Evolutionary conservation across 1,140 invertebrate genomes (phyloP).

Genomic region (Musca domestica): DNA sequence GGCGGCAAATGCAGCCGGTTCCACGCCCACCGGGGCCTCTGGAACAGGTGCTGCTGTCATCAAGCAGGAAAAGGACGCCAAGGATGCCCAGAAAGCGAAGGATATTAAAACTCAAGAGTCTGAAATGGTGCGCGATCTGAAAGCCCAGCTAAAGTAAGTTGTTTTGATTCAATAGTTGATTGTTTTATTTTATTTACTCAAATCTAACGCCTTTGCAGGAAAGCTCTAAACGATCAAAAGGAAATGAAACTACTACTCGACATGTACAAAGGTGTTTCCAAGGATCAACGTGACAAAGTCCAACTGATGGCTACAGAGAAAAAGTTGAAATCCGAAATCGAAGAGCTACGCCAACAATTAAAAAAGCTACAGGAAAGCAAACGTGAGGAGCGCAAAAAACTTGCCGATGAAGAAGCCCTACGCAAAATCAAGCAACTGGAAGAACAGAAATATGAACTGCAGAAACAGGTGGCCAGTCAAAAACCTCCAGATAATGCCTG

Average conservation of each 20-base stretch:
- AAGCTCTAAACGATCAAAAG: constrained; percentile 87
- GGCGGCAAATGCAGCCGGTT: constrained; percentile 11
- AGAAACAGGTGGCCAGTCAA: constrained; percentile 79
- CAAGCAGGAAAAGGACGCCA: constrained; percentile 60
- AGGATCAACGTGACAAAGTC: constrained; percentile 94
- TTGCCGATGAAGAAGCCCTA: constrained; percentile 92
- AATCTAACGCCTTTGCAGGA: constrained; percentile 73
- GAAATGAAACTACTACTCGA: constrained; percentile 92
- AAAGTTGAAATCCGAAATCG: constrained; percentile 83
- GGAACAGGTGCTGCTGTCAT: constrained; percentile 33
- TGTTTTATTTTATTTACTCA: too few species aligned
- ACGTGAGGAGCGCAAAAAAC: constrained; percentile 84
- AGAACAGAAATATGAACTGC: constrained; percentile 81
- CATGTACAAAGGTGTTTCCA: constrained; percentile 96
- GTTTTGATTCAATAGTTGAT: too few species aligned
- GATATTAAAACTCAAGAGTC: constrained; percentile 63
- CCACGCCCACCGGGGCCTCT: background rate
- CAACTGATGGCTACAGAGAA: constrained; percentile 94
- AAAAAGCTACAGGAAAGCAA: constrained; percentile 89
- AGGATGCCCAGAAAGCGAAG: constrained; percentile 58
- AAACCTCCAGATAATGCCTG: constrained; percentile 71
- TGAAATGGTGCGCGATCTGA: constrained; percentile 77
- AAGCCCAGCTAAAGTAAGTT: constrained; percentile 86
- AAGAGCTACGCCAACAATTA: constrained; percentile 80
- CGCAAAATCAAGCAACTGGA: constrained; percentile 94